Conservation (phyloP, 2,888 invertebrate genomes). For the Leptogaster cylindrica region DNA sequence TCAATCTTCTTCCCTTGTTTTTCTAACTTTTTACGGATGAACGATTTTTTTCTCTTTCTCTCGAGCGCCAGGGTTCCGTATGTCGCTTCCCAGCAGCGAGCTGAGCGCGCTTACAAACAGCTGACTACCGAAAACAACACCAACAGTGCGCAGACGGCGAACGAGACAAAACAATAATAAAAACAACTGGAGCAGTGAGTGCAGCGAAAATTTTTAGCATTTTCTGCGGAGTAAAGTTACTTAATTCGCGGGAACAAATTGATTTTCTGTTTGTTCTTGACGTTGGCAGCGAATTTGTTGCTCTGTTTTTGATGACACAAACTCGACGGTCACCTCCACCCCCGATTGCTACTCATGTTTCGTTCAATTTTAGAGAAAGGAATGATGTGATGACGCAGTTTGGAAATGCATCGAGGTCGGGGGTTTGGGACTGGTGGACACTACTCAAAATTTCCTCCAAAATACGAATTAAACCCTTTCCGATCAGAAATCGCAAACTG, state of each 20-base stretch:
- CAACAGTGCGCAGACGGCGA: not conserved
- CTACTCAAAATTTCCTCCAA: not conserved
- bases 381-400: slow-evolving; percentile 14
- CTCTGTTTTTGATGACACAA: not conserved
- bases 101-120: too few relatives aligned
- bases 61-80: too few relatives aligned
- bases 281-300: slow-evolving; percentile 8
- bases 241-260: not conserved
- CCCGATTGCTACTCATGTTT: too few relatives aligned
- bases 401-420: not conserved
- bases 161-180: slow-evolving; percentile 34
- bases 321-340: too few relatives aligned
- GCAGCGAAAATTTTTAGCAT: slow-evolving; percentile 13
- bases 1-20: too few relatives aligned
- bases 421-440: too few relatives aligned
- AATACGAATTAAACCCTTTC: not conserved
- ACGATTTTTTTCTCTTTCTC: too few relatives aligned
- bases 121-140: slow-evolving; percentile 24
- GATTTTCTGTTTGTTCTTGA: slow-evolving; percentile 8
- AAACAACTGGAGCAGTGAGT: slow-evolving; percentile 36
- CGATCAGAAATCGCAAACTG: too few relatives aligned
- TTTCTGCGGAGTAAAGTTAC: not conserved
- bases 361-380: too few relatives aligned
- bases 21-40: too few relatives aligned
- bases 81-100: too few relatives aligned